Evolutionary conservation across 92 coral and sea anemone species (phyloP), one percentile per base, ranked within the genome.

Genomic region (Montipora capitata): DNA sequence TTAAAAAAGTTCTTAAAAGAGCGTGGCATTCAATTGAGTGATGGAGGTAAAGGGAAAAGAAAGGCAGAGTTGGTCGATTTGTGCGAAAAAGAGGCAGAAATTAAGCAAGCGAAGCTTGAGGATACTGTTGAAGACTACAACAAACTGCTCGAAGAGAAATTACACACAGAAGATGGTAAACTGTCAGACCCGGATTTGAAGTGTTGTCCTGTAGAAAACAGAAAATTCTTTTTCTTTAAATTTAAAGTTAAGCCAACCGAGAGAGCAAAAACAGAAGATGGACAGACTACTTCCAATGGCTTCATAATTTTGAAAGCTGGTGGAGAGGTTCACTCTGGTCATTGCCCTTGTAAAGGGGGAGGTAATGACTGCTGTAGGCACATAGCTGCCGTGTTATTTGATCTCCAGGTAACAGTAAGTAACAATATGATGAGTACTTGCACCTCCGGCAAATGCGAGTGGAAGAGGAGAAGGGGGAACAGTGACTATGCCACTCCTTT

Each of bases 281-380:
- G 96, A 12, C 71, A 86, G 48, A 16, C 84, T 40, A 65, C 80
- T 16, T 91, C 86, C 72, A 84, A 93, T 62, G 79, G 88, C 3
- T 92, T 84, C 58, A 58, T 88, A 38, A 58, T 88, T 62, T 58
- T 92, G 6, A 77, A 85, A 67, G 51, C 85, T 3, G 76, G 76
- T 52, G 91, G 88, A 68, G 72, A 73, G 65, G 95, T 89, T 2
- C 87, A 83, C 75, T 17, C 87, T 35, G 91, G 49, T 43, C 76
- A 20, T 87, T 93, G 95, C 51, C 78, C 89, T 11, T 89, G 93
- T 42, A 86, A 93, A 71, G 93, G 91, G 15, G 93, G 95, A 35
- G 12, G 90, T 72, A 91, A 92, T 88, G 95, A 91, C 7, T 76
- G 91, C 49, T 93, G 93, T 56, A 90, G 90, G 73, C 94, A 93